Evolutionary conservation across 2,113 vertebrate genomes (phyloP).

Genomic region (Istiophorus platypterus): DNA sequence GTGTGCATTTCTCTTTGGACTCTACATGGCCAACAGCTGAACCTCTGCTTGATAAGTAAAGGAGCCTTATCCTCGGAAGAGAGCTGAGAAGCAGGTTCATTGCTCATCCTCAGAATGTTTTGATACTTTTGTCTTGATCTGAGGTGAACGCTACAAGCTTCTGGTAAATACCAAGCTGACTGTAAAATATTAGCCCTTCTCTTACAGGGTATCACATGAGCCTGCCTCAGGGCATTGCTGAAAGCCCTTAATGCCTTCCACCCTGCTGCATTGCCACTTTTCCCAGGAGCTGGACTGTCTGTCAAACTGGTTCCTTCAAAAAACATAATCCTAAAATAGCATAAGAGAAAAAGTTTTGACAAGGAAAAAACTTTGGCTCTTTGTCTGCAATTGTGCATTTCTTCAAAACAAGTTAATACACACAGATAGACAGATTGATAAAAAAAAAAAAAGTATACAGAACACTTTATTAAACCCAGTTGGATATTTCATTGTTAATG

Average conservation of each 20-base stretch:
- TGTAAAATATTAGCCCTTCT: constrained; percentile 73
- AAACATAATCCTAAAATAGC: background rate
- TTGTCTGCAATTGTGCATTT: background rate
- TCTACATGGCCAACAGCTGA: constrained; percentile 59
- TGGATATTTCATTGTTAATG: background rate
- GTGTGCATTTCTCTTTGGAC: background rate
- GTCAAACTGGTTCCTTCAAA: constrained; percentile 57
- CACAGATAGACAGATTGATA: constrained; percentile 8
- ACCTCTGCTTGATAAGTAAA: constrained; percentile 23
- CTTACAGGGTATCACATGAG: constrained; percentile 72
- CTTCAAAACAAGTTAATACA: background rate
- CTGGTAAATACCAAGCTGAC: constrained; percentile 74
- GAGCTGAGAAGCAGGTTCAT: constrained; percentile 49
- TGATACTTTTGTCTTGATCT: constrained; percentile 70
- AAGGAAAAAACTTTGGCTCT: background rate
- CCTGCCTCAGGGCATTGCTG: constrained; percentile 66
- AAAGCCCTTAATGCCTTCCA: constrained; percentile 79
- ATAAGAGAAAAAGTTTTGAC: background rate
- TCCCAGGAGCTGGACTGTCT: constrained; percentile 72
- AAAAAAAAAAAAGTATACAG: background rate
- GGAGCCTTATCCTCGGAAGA: constrained; percentile 45
- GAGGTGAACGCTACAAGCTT: constrained; percentile 63
- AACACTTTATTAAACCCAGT: background rate
- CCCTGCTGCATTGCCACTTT: constrained; percentile 65
- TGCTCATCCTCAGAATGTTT: constrained; percentile 74